A percentile compares a stretch with the other conserved stretches of the same genome.
These are phyloP conservation scores for Tetheella fluctuosa DNA, from an alignment of 2,888 invertebrate genomes.

Conservation along the genomic window DNA sequence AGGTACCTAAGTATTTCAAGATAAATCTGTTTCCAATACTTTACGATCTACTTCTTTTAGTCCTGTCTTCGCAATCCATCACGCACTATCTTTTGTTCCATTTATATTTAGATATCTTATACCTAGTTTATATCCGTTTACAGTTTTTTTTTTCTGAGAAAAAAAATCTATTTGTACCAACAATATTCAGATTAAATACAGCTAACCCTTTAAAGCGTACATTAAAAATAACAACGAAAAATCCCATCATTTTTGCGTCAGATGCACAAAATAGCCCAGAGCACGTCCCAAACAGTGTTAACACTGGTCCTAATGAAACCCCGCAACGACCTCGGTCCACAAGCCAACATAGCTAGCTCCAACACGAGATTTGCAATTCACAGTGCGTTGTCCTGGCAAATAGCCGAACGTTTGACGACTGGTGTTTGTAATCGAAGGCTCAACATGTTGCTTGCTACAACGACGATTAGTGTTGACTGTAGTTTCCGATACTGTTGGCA, in stretches of 20 bases:
- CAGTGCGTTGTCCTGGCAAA: constrained; percentile 51
- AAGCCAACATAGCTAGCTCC: constrained; percentile 22
- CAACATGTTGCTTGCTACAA: constrained; percentile 48
- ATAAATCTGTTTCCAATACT: constrained; percentile 8
- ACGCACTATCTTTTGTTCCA: constrained; percentile 4
- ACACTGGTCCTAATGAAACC: constrained; percentile 18
- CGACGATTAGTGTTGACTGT: constrained; percentile 42
- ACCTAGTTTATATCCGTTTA: too few species aligned
- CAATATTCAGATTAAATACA: too few species aligned
- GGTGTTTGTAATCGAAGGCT: constrained; percentile 52
- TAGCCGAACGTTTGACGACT: constrained; percentile 49
- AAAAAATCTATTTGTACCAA: background rate
- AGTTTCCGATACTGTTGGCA: constrained; percentile 27
- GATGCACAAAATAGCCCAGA: constrained; percentile 4
- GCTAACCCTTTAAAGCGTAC: background rate
- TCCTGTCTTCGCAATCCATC: constrained; percentile 5
- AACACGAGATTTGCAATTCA: constrained; percentile 54
- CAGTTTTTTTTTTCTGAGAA: too few species aligned
- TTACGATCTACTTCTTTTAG: constrained; percentile 7
- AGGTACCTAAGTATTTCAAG: background rate
- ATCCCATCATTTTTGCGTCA: constrained; percentile 4
- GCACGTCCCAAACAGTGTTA: constrained; percentile 11
- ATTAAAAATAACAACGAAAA: background rate
- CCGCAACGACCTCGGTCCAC: constrained; percentile 15
- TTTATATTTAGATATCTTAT: constrained; percentile 3